Conservation (phyloP, 1,140 invertebrate genomes). For the Apis cerana region DNA sequence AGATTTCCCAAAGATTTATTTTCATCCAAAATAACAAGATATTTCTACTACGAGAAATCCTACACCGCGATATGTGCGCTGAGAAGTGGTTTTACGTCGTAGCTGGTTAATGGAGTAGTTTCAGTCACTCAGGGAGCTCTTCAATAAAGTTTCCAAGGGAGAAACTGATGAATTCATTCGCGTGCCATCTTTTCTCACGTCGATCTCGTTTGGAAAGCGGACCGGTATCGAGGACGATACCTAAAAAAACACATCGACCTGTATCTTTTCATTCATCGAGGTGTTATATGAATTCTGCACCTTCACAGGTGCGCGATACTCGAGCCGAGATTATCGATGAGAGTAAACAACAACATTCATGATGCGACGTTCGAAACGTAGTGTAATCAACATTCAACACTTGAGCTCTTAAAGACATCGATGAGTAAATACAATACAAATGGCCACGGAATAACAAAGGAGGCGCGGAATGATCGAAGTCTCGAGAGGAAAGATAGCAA, state of each 20-base stretch:
- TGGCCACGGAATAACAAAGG: slow-evolving; percentile 15
- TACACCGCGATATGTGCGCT: neutral
- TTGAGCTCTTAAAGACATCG: neutral
- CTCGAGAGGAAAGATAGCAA: slow-evolving; percentile 1
- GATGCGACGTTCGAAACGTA: neutral
- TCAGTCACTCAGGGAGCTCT: slow-evolving; percentile 30
- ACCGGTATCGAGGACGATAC: slow-evolving; percentile 48
- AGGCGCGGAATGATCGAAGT: neutral
- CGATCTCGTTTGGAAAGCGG: slow-evolving; percentile 49
- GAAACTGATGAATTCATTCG: slow-evolving; percentile 14
- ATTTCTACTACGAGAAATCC: slow-evolving; percentile 2
- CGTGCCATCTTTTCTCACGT: slow-evolving; percentile 35
- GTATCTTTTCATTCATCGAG: slow-evolving; percentile 36
- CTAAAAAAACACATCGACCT: slow-evolving; percentile 31
- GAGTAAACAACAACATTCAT: neutral
- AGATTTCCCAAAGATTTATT: slow-evolving; percentile 32
- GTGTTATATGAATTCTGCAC: neutral
- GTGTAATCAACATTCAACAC: neutral
- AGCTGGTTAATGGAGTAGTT: slow-evolving; percentile 42
- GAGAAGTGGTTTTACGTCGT: neutral
- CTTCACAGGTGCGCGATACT: neutral
- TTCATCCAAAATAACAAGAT: slow-evolving; percentile 36
- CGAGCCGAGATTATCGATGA: neutral
- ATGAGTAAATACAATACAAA: neutral
- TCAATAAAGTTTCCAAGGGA: slow-evolving; percentile 36